Conservation (phyloP, 2,113 vertebrate genomes). For the Triplophysa dalaica region DNA sequence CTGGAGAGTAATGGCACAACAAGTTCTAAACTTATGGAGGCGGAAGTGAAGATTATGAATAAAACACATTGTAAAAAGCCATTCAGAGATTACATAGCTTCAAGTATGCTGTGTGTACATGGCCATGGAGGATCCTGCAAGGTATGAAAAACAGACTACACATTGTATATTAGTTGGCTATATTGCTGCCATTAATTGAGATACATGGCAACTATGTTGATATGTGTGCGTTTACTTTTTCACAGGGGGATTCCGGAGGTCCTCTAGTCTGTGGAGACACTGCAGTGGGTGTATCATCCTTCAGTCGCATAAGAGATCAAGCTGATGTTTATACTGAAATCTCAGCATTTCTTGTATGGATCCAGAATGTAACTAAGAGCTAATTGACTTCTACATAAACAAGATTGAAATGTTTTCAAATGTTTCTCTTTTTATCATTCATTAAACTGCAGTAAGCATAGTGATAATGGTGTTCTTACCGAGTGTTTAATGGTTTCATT, state of each 20-base stretch:
- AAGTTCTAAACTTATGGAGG: not conserved
- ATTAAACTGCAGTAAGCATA: no score
- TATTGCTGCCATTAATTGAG: not conserved
- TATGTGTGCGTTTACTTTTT: not conserved
- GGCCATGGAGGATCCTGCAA: not conserved
- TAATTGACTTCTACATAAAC: not conserved
- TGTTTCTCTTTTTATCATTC: no score
- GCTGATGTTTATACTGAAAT: conserved; percentile 39
- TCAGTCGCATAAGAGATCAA: not conserved
- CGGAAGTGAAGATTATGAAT: not conserved
- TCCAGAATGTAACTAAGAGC: not conserved
- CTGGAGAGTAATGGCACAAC: not conserved
- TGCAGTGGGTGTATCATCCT: conserved; percentile 42
- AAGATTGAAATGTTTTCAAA: no score
- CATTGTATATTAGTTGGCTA: not conserved
- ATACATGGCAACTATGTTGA: not conserved
- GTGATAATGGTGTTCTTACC: no score
- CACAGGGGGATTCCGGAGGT: conserved; percentile 49
- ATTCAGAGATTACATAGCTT: no score
- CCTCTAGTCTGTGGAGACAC: conserved; percentile 45
- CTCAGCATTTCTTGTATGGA: conserved; percentile 19
- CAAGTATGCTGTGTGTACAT: not conserved
- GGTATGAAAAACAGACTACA: no score
- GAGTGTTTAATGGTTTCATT: no score
- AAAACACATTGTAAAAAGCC: no score